Percentiles rank a stretch among this genome's conserved stretches.
Conservation (phyloP, 2,888 invertebrate genomes). For the Electrophaes corylata region DNA sequence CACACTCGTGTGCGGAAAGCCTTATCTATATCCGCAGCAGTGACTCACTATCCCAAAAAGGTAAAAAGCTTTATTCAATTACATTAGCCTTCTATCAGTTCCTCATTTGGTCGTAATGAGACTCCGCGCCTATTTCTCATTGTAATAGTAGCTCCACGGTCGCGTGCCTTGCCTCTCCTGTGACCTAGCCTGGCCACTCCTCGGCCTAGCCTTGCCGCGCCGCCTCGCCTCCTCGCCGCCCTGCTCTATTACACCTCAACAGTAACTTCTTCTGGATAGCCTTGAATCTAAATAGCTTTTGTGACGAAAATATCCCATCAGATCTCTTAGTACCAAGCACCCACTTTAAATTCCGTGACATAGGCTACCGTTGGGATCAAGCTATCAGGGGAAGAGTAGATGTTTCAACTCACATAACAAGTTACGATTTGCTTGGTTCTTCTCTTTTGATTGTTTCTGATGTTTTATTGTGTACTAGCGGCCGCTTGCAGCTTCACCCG, state of each 20-base stretch:
- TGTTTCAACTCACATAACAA: no score
- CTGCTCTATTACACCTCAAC: slow-evolving; percentile 8
- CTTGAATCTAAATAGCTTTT: not conserved
- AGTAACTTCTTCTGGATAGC: not conserved
- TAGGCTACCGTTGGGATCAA: no score
- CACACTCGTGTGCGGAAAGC: not conserved
- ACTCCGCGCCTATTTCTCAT: slow-evolving; percentile 31
- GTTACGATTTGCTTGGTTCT: no score
- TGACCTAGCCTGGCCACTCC: slow-evolving; percentile 39
- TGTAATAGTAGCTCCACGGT: slow-evolving; percentile 26
- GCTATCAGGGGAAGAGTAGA: no score
- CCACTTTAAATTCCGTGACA: no score
- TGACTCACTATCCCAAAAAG: slow-evolving; percentile 26
- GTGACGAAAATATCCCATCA: not conserved
- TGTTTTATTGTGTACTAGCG: no score
- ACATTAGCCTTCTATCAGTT: slow-evolving; percentile 27
- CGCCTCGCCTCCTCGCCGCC: slow-evolving; percentile 31
- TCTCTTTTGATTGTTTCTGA: no score
- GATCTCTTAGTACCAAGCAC: no score
- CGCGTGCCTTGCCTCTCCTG: slow-evolving; percentile 33
- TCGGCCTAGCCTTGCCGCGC: slow-evolving; percentile 31
- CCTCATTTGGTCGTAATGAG: slow-evolving; percentile 33
- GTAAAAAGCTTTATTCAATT: slow-evolving; percentile 28
- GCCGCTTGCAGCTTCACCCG: no score
- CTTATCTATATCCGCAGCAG: not conserved